Conservation (phyloP, 2,113 vertebrate species). For the Columba janthina region DNA sequence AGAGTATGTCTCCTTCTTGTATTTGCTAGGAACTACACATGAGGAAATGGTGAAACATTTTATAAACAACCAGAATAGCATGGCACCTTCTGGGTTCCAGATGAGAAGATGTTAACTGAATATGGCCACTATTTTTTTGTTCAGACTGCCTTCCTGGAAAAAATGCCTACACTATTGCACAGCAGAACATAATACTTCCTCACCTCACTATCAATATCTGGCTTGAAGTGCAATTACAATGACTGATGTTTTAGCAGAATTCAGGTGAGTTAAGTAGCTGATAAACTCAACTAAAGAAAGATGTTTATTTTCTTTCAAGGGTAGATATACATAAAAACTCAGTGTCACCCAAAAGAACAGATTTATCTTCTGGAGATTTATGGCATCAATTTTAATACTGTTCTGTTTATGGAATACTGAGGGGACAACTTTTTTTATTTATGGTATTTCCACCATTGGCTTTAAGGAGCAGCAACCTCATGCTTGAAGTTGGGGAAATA, state of each 20-base stretch:
- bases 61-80: neutral
- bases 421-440: neutral
- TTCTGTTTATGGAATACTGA: neutral
- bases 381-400: neutral
- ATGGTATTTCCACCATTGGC: neutral
- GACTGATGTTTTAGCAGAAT: neutral
- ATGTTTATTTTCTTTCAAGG: neutral
- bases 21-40: neutral
- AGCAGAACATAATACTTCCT: neutral
- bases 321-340: neutral
- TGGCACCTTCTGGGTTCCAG: neutral
- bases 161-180: neutral
- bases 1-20: neutral
- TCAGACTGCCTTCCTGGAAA: neutral
- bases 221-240: neutral
- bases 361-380: neutral
- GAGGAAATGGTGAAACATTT: neutral
- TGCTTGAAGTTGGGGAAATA: neutral
- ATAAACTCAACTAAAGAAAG: constrained; percentile 8
- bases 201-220: neutral
- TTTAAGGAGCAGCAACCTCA: neutral
- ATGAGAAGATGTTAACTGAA: neutral
- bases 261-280: neutral
- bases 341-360: neutral
- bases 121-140: neutral